Evolutionary conservation across 1,140 invertebrate genomes (phyloP), one percentile per base, ranked within the genome.

Genomic region (Pinna nobilis): DNA sequence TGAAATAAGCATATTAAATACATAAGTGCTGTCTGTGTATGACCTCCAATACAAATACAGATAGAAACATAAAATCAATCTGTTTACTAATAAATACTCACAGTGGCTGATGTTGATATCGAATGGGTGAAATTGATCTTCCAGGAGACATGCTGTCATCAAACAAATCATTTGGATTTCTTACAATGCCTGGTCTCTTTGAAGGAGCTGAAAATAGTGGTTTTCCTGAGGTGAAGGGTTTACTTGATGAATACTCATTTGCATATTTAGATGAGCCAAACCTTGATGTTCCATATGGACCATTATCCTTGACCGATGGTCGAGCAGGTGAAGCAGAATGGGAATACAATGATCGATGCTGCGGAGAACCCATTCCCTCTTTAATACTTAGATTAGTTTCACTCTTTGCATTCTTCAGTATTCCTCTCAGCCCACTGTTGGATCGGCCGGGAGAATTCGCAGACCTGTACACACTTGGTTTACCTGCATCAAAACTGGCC

Each of bases 351-450:
- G 74, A 75, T 37, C 28, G 59, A 55, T 53, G 70, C n/a, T 65
- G 57, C 37, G 50, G 61, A 33, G 63, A 70, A 60, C 33, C 55
- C 15, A 61, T 74, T 13, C 74, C 70, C 53, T 77, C 76, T 53
- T 78, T 80, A 30, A 78, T 76, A n/a, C 57, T 71, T 37, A 77
- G 47, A 51, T 80, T 80, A 28, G 80, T 78, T 50, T 77, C 78
- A 51, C 76, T 77, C 25, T 79, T 82, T 15, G 76, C 60, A 53
- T 76, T 80, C 60, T 82, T 82, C n/a, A 82, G 61, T 39, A 82
- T 82, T 44, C 80, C 66, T 74, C 53, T 69, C 15, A 73, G 39
- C 28, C 39, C 41, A 1, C 35, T n/a, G 25, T 57, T 49, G 57
- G 35, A 35, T 53, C 50, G 44, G 30, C 33, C 37, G 18, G 67